Conservation (phyloP, 2,113 vertebrate genomes). For the Bambusicola thoracicus region DNA sequence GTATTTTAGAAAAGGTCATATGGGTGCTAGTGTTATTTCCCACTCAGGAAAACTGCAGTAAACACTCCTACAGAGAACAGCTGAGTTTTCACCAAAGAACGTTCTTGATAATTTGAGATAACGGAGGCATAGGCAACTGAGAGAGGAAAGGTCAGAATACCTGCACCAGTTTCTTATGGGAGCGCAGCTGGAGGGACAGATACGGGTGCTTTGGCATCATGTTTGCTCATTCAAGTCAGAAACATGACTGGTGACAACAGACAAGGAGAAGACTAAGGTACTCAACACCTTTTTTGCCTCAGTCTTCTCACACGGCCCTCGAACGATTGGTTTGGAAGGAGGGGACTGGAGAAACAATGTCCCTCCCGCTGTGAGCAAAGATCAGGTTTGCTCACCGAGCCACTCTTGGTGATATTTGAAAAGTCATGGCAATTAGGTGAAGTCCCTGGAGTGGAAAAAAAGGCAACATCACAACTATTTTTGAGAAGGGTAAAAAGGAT, state of each 20-base stretch:
- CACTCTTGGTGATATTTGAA: too few species aligned
- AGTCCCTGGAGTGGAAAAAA: too few species aligned
- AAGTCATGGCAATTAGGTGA: too few species aligned
- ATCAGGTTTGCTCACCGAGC: too few species aligned
- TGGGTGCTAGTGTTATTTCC: conserved; percentile 14
- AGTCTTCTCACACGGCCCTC: too few species aligned
- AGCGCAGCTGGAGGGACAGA: conserved; percentile 2
- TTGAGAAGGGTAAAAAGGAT: too few species aligned
- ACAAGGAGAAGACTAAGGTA: too few species aligned
- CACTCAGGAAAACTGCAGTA: conserved; percentile 37
- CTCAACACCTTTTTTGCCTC: too few species aligned
- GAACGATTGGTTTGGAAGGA: too few species aligned
- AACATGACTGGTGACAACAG: neutral
- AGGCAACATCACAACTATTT: too few species aligned
- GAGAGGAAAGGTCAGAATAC: conserved; percentile 54
- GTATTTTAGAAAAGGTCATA: conserved; percentile 57
- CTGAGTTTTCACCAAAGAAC: conserved; percentile 60
- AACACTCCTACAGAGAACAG: conserved; percentile 52
- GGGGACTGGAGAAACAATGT: too few species aligned
- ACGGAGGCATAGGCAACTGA: conserved; percentile 28
- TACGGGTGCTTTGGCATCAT: neutral
- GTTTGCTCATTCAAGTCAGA: neutral
- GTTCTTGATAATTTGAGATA: conserved; percentile 51
- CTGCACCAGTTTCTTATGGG: neutral
- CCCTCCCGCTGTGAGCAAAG: too few species aligned